Conservation (phyloP, 2,888 invertebrate species). For the Neoascia interrupta region DNA sequence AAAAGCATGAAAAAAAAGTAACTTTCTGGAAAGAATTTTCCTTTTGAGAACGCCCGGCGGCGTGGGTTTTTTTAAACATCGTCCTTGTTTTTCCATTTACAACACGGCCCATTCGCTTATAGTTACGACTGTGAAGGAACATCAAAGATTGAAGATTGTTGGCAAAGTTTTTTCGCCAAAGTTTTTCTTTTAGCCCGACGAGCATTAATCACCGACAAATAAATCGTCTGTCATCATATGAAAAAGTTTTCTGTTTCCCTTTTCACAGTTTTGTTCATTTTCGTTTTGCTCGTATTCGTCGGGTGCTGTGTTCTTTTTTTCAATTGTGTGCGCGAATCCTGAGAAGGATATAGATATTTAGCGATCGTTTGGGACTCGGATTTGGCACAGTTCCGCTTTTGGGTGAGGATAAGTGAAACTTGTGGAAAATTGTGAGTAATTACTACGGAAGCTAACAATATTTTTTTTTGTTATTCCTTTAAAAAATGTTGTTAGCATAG, state of each 20-base stretch:
- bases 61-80: not conserved
- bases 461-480: constrained; percentile 44
- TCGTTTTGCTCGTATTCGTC: not conserved
- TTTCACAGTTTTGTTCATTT: not conserved
- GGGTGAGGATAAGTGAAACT: constrained; percentile 50
- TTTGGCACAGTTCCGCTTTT: constrained; percentile 3
- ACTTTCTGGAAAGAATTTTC: constrained; percentile 2
- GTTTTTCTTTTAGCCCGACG: constrained; percentile 37
- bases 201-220: constrained; percentile 68
- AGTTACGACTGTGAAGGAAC: constrained; percentile 15
- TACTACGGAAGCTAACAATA: constrained; percentile 65
- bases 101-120: not conserved
- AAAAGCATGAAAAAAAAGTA: too few species aligned
- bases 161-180: constrained; percentile 11
- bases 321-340: constrained; percentile 27
- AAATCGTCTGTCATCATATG: constrained; percentile 68
- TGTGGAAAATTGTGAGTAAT: constrained; percentile 64
- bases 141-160: constrained; percentile 37
- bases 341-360: constrained; percentile 46
- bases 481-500: not conserved
- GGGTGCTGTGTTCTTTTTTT: constrained; percentile 37
- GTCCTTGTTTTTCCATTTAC: not conserved
- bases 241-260: constrained; percentile 38
- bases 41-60: not conserved
- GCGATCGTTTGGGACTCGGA: constrained; percentile 12